Conservation (phyloP, 2,888 invertebrate genomes). For the Actias luna region DNA sequence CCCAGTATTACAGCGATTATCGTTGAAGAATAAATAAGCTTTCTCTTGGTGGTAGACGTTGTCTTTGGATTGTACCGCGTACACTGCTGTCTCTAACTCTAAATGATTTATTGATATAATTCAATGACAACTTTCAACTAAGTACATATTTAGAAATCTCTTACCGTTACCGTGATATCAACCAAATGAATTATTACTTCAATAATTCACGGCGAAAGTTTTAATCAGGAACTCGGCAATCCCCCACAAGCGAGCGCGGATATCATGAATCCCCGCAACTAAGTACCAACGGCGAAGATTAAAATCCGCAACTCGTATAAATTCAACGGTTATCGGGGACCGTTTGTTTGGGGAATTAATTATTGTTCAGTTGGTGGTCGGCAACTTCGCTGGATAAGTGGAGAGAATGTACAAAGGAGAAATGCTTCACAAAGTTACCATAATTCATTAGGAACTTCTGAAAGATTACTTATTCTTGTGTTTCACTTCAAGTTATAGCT, state of each 20-base stretch:
- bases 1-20: too few species aligned
- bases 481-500: neutral
- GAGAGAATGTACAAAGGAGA: constrained; percentile 12
- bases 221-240: constrained; percentile 26
- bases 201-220: constrained; percentile 27
- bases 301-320: constrained; percentile 61
- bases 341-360: constrained; percentile 61
- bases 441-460: constrained; percentile 24
- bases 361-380: constrained; percentile 48
- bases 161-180: constrained; percentile 16
- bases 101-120: neutral
- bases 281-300: constrained; percentile 36
- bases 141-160: constrained; percentile 6
- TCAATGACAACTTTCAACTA: neutral
- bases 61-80: too few species aligned
- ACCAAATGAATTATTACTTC: constrained; percentile 18
- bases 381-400: constrained; percentile 35
- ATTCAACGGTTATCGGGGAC: constrained; percentile 50
- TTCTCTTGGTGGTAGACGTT: too few species aligned
- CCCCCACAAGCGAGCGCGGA: constrained; percentile 12
- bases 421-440: constrained; percentile 25
- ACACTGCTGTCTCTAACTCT: neutral
- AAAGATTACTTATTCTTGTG: constrained; percentile 11
- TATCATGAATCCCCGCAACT: constrained; percentile 8
- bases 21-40: too few species aligned